Evolutionary conservation across 2,888 invertebrate species (phyloP).

Genomic region (Pediacus dermestoides): DNA sequence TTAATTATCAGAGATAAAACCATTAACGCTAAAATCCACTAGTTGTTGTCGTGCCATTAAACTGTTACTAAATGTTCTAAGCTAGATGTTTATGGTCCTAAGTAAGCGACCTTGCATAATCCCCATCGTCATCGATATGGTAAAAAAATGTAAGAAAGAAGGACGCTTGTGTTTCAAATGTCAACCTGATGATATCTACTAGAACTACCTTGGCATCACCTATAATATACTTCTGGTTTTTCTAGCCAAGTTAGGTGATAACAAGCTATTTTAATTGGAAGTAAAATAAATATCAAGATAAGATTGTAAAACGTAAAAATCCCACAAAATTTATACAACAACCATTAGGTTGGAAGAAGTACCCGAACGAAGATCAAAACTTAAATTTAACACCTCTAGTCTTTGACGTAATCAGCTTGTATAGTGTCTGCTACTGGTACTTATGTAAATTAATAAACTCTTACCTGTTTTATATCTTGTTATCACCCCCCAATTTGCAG

Average conservation of each 20-base stretch:
- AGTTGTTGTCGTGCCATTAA: background rate
- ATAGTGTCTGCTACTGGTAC: too few relatives aligned
- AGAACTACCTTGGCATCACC: slow-evolving; percentile 18
- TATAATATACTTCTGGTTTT: slow-evolving; percentile 13
- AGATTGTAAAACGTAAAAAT: background rate
- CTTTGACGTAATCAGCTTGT: too few relatives aligned
- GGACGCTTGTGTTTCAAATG: slow-evolving; percentile 17
- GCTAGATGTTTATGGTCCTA: slow-evolving; percentile 26
- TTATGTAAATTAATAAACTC: too few relatives aligned
- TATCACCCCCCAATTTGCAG: too few relatives aligned
- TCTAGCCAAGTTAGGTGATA: slow-evolving; percentile 12
- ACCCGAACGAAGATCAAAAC: too few relatives aligned
- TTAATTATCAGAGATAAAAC: too few relatives aligned
- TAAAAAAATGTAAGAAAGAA: slow-evolving; percentile 23
- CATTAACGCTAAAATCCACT: too few relatives aligned
- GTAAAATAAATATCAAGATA: slow-evolving; percentile 2
- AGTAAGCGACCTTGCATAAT: slow-evolving; percentile 26
- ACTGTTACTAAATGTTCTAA: slow-evolving; percentile 8
- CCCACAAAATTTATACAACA: too few relatives aligned
- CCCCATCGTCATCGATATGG: slow-evolving; percentile 22
- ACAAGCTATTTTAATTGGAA: slow-evolving; percentile 13
- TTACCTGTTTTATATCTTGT: too few relatives aligned
- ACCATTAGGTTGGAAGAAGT: too few relatives aligned
- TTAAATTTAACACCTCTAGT: too few relatives aligned
- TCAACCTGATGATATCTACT: slow-evolving; percentile 19